A percentile compares a stretch with the other conserved stretches of the same genome.
These are phyloP conservation scores for Pterophyllum scalare DNA, from an alignment of 2,113 vertebrate species.

Conservation along the genomic window DNA sequence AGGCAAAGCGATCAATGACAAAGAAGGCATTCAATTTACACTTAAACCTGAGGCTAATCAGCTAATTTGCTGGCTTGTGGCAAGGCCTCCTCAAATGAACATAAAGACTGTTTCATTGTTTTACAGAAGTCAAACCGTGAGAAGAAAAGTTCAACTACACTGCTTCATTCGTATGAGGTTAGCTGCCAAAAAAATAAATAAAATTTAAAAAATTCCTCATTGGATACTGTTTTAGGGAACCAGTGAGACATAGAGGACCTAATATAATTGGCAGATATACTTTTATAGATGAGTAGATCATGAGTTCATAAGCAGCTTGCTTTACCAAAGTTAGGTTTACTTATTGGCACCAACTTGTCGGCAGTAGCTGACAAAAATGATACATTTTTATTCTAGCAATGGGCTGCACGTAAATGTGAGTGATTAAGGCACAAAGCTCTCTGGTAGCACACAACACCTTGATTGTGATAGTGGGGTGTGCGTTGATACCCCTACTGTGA, in stretches of 20 bases:
- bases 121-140: constrained; percentile 12
- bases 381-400: not conserved
- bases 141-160: not conserved
- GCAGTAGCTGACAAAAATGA: not conserved
- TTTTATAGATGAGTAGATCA: not conserved
- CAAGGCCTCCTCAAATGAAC: constrained; percentile 38
- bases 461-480: not conserved
- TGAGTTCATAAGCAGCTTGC: not conserved
- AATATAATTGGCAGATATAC: constrained; percentile 15
- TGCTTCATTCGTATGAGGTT: not conserved
- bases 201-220: too few species aligned
- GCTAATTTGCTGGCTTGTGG: constrained; percentile 64
- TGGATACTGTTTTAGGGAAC: not conserved
- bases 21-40: constrained; percentile 68
- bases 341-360: not conserved
- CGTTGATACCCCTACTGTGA: not conserved
- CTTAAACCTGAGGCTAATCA: constrained; percentile 71
- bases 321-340: constrained; percentile 1
- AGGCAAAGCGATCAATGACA: constrained; percentile 67
- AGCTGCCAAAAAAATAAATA: too few species aligned
- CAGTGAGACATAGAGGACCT: constrained; percentile 8
- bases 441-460: not conserved
- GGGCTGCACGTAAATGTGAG: not conserved
- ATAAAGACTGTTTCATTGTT: constrained; percentile 45
- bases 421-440: constrained; percentile 3